These are phyloP conservation scores for Agapornis canus DNA, from an alignment of 2,797 vertebrate genomes.

Conservation along the genomic window DNA sequence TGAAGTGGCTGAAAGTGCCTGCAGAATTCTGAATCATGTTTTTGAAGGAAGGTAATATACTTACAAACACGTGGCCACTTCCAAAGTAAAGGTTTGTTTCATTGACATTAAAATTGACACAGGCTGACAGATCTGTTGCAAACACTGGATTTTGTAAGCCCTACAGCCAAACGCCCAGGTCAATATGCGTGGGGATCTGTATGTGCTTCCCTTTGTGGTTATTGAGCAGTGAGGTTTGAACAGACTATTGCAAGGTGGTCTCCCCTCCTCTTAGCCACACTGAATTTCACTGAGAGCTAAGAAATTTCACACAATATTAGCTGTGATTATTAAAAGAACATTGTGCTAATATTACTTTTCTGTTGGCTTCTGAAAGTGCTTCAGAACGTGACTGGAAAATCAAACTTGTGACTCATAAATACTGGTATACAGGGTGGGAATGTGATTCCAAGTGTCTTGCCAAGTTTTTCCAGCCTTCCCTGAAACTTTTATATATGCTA, in stretches of 20 bases:
- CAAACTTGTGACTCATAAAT: neutral
- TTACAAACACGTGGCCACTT: neutral
- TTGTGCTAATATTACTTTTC: neutral
- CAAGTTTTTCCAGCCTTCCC: neutral
- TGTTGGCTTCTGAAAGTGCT: neutral
- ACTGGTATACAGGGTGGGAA: neutral
- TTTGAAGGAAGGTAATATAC: slow-evolving; percentile 87
- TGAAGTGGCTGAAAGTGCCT: slow-evolving; percentile 87
- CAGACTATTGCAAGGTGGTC: fast-evolving
- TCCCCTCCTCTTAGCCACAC: neutral
- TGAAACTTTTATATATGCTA: neutral
- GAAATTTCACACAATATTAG: neutral
- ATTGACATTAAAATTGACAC: neutral
- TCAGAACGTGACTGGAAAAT: neutral
- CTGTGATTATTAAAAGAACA: neutral
- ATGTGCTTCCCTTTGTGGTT: neutral
- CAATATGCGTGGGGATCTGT: neutral
- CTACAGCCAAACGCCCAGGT: neutral
- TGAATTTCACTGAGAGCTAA: neutral
- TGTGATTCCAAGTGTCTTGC: neutral
- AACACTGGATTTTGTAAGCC: neutral
- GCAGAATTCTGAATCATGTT: slow-evolving; percentile 86
- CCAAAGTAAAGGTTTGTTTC: neutral
- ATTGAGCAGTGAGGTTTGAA: neutral
- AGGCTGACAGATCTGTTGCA: neutral